These are phyloP conservation scores for Antennarius maculatus DNA, from an alignment of 2,797 vertebrate species.

Conservation along the genomic window DNA sequence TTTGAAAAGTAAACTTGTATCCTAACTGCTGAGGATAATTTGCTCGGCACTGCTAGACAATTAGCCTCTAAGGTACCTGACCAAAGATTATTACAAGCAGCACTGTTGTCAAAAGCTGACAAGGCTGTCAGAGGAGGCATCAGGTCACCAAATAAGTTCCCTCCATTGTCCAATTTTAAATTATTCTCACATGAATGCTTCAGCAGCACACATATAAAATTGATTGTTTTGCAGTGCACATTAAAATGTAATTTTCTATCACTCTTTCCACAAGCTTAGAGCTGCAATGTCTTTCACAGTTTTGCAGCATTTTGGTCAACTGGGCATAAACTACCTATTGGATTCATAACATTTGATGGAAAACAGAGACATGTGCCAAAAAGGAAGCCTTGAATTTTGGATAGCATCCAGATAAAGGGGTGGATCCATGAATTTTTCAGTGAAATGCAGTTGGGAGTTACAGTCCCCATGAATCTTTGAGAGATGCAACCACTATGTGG, in stretches of 20 bases:
- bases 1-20: constrained; percentile 11
- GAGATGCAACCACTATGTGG: too few species aligned
- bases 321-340: neutral
- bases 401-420: too few species aligned
- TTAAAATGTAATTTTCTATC: neutral
- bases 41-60: constrained; percentile 5
- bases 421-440: too few species aligned
- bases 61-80: constrained; percentile 12
- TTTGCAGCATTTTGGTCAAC: constrained; percentile 14
- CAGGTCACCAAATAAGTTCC: neutral
- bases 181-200: constrained; percentile 1
- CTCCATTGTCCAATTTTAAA: neutral
- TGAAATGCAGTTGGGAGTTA: too few species aligned
- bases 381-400: too few species aligned
- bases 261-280: neutral
- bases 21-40: neutral
- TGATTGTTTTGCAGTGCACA: neutral
- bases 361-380: too few species aligned
- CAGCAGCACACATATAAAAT: neutral
- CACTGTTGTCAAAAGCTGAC: constrained; percentile 6
- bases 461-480: too few species aligned
- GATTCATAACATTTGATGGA: too few species aligned
- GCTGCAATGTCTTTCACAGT: neutral
- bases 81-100: constrained; percentile 11
- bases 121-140: constrained; percentile 13